These are phyloP conservation scores for Sisor rabdophorus DNA, from an alignment of 2,113 vertebrate genomes.

Conservation along the genomic window DNA sequence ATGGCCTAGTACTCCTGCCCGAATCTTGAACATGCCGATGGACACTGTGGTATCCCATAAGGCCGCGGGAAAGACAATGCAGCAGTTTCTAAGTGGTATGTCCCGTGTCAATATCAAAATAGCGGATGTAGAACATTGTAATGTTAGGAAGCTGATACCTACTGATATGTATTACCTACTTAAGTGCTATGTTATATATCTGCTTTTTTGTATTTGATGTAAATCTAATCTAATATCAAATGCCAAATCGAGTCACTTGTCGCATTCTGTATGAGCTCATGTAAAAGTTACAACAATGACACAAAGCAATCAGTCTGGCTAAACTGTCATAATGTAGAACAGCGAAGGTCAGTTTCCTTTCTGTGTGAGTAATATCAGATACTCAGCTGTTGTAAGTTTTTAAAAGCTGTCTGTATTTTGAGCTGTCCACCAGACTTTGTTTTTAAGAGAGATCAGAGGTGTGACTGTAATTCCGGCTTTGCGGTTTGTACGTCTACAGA, in stretches of 20 bases:
- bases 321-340: not conserved
- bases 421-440: too few relatives aligned
- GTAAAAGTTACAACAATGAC: conserved; percentile 2
- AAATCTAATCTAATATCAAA: not conserved
- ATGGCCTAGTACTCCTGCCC: too few relatives aligned
- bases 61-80: too few relatives aligned
- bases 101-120: too few relatives aligned
- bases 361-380: not conserved
- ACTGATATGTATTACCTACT: too few relatives aligned
- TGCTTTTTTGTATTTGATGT: conserved; percentile 10
- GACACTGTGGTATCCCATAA: too few relatives aligned
- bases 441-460: conserved; percentile 30
- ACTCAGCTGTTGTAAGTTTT: conserved; percentile 6
- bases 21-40: too few relatives aligned
- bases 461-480: conserved; percentile 46
- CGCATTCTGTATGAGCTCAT: conserved; percentile 9
- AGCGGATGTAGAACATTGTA: too few relatives aligned
- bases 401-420: conserved; percentile 33
- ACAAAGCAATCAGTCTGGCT: not conserved
- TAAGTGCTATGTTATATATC: not conserved
- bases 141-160: too few relatives aligned
- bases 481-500: conserved; percentile 50
- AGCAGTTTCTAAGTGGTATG: too few relatives aligned
- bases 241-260: conserved; percentile 7
- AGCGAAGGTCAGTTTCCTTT: conserved; percentile 4